Evolutionary conservation across 2,888 invertebrate genomes (phyloP).

Genomic region (Campaea margaritaria): DNA sequence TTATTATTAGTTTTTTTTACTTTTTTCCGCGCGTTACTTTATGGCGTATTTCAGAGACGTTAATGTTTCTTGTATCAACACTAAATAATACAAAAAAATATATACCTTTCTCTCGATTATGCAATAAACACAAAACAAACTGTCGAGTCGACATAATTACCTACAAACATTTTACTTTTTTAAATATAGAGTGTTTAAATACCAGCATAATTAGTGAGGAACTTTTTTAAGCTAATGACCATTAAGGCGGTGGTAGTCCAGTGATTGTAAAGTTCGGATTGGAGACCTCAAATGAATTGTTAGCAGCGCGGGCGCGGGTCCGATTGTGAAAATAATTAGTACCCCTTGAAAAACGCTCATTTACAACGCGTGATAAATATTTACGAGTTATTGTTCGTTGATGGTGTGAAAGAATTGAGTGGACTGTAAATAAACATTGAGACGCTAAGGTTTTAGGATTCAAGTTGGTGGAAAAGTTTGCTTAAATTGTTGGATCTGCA

Average conservation of each 20-base stretch:
- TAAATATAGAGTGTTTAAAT: conserved; percentile 25
- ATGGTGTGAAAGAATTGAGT: conserved; percentile 56
- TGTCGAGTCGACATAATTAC: background rate
- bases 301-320: conserved; percentile 52
- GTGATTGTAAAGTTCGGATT: conserved; percentile 44
- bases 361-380: conserved; percentile 82
- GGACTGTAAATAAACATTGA: conserved; percentile 44
- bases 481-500: too few relatives aligned
- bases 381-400: conserved; percentile 82
- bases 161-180: conserved; percentile 1
- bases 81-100: too few relatives aligned
- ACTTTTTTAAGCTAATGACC: conserved; percentile 57
- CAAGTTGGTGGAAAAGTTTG: too few relatives aligned
- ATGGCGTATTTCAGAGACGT: too few relatives aligned
- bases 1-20: too few relatives aligned
- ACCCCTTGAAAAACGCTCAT: conserved; percentile 80
- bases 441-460: background rate
- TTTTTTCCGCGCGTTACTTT: too few relatives aligned
- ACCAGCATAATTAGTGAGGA: conserved; percentile 29
- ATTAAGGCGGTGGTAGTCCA: conserved; percentile 48
- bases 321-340: conserved; percentile 82
- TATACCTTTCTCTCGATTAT: too few relatives aligned
- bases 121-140: too few relatives aligned
- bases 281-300: conserved; percentile 69
- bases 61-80: too few relatives aligned